Evolutionary conservation across 2,113 vertebrate genomes (phyloP).

Genomic region (Nannobrachium achirus): DNA sequence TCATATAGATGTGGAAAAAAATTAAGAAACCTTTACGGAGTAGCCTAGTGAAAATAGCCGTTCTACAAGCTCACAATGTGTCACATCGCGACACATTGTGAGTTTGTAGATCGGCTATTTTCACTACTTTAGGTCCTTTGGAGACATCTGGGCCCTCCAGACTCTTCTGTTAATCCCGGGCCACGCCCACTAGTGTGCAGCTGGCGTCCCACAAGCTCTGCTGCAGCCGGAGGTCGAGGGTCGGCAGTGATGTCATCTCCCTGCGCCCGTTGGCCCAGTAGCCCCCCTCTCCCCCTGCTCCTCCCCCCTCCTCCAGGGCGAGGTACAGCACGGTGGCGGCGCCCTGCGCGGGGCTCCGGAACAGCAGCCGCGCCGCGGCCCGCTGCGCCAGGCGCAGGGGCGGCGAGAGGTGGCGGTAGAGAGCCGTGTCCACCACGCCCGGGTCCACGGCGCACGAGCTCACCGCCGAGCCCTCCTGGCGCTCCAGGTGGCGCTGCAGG

Average conservation of each 20-base stretch:
- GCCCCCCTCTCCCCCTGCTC: slow-evolving; percentile 51
- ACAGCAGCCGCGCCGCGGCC: slow-evolving; percentile 74
- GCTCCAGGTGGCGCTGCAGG: slow-evolving; percentile 83
- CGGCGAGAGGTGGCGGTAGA: slow-evolving; percentile 84
- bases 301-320: slow-evolving; percentile 55
- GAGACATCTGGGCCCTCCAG: too few relatives aligned
- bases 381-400: slow-evolving; percentile 71
- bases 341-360: slow-evolving; percentile 78
- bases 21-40: too few relatives aligned
- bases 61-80: too few relatives aligned
- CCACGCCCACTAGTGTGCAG: slow-evolving; percentile 56
- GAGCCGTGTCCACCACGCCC: slow-evolving; percentile 88
- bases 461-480: slow-evolving; percentile 75
- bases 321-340: slow-evolving; percentile 63
- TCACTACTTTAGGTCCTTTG: too few relatives aligned
- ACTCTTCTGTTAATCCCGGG: slow-evolving; percentile 18
- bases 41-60: too few relatives aligned
- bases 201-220: slow-evolving; percentile 67
- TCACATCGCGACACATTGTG: too few relatives aligned
- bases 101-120: too few relatives aligned
- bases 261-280: slow-evolving; percentile 64
- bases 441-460: slow-evolving; percentile 89
- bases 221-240: slow-evolving; percentile 63
- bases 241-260: slow-evolving; percentile 50
- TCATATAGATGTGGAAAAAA: too few relatives aligned